Conservation (phyloP, 92 coral and sea anemone genomes). For the Anthopleura xanthogrammica region DNA sequence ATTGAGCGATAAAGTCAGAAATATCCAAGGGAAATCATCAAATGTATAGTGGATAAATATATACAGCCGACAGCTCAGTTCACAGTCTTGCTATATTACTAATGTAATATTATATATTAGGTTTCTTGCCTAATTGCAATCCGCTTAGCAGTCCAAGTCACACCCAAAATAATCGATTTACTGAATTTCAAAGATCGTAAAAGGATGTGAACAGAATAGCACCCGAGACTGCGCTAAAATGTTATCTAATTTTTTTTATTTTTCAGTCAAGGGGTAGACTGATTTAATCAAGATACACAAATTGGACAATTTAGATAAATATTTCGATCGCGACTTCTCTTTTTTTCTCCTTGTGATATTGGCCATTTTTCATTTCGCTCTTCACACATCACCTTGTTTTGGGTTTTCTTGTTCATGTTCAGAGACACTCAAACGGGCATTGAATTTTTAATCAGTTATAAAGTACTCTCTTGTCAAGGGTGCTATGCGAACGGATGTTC, state of each 20-base stretch:
- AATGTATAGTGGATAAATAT: neutral
- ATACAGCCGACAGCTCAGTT: neutral
- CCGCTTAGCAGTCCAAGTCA: neutral
- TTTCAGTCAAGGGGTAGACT: neutral
- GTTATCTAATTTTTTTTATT: neutral
- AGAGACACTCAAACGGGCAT: constrained; percentile 8
- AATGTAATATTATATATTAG: neutral
- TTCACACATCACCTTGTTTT: neutral
- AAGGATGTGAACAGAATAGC: neutral
- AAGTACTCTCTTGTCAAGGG: neutral
- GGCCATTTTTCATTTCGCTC: neutral
- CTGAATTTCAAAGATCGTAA: neutral
- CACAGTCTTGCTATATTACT: neutral
- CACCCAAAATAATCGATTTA: constrained; percentile 11
- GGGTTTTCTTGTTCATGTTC: neutral
- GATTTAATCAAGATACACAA: neutral
- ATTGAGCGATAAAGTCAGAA: neutral
- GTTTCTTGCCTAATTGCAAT: neutral
- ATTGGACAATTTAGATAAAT: constrained; percentile 1
- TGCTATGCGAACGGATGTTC: neutral
- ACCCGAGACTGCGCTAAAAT: neutral
- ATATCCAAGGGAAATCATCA: neutral
- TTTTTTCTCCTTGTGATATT: neutral
- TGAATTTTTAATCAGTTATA: constrained; percentile 1
- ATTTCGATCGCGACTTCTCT: neutral